Evolutionary conservation across 2,797 vertebrate species (phyloP), one percentile per base, ranked within the genome.

Genomic region (Otolemur crassicaudatus): DNA sequence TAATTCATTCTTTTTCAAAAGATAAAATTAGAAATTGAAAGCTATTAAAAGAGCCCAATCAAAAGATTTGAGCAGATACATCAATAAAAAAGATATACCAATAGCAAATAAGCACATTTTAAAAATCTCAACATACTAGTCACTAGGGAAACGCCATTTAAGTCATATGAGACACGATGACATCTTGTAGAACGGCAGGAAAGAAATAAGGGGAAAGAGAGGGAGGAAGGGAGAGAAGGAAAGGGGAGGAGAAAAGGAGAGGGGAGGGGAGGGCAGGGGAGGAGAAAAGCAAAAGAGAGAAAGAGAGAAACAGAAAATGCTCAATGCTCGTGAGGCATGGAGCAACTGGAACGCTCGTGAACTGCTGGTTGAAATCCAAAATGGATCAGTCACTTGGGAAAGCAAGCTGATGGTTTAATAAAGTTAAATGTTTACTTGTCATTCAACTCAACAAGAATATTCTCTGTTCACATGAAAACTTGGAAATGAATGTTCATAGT

Each of bases 281-380:
- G 3, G 17, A 3, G 37, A 5, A 2, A 17, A 20, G 1, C 3
- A 5, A n/a, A 5, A 12, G 11, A 7, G 5, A 12, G 53, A 37
- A 1, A 22, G 3, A 25, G 22, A 77, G 16, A 9, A n/a, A 67
- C 31, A 22, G 37, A 16, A 12, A 65, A 8, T 16, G 13, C 1
- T 3, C 3, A 34, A 23, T 34, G n/a, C 25, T 9, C 6, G 17
- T 9, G 73, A 85, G 12, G 46, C 25, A 7, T 0, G 37, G 17
- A 46, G 27, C n/a, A n/a, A 10, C 56, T 11, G 27, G 17, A 20
- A 25, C 7, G 58, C 75, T 82, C 13, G 3, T 1, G 31, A 2
- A 40, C 0, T 31, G 40, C 69, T 70, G 7, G 49, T 1, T 1
- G 22, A 37, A 40, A 56, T 53, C 61, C 34, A 70, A 43, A 22